Evolutionary conservation across 2,888 invertebrate species (phyloP), one percentile per base, ranked within the genome.

Genomic region (Drosophila phalerata): DNA sequence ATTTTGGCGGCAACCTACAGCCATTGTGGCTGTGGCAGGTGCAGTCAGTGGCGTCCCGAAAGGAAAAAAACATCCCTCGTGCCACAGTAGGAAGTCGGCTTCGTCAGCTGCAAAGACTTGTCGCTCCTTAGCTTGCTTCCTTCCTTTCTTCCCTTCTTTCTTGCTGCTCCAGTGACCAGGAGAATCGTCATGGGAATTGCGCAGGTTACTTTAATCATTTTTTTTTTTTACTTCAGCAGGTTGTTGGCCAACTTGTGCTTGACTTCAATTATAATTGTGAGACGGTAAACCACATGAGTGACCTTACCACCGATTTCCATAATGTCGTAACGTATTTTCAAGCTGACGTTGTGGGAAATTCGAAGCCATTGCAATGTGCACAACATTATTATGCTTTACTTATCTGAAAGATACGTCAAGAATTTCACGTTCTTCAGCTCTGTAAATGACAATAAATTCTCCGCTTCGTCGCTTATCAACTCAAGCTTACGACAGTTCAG

Each of bases 281-380:
- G 72, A 57, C 81, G 52, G 57, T 73, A 78, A 81, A 51, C 86
- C 84, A 84, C 84, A 67, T 40, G 32, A 65, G 4, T 66, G 71
- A 40, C 85, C 89, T 70, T 68, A 70, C 60, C 64, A 73, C 66
- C 71, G 69, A 79, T 85, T 74, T 60, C 48, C 62, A 49, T 48
- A 45, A n/a, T 66, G 56, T 56, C 66, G 45, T 84, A 88, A 85
- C 88, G 88, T 87, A 69, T 85, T 81, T 81, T 69, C 88, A 88
- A 89, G 61, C 79, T 84, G 84, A 85, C 84, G 52, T 32, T 69
- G 72, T 71, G 85, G 64, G 68, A 82, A 82, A 37, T 58, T 64
- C 42, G 72, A 69, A 78, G 61, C 69, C 64, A 66, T 64, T 61
- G 56, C 51, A 77, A 63, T 68, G 58, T 34, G 34, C 43, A 11